A percentile compares a stretch with the other conserved stretches of the same genome.
These are phyloP conservation scores for Atta colombica DNA, from an alignment of 1,140 invertebrate genomes.

Conservation along the genomic window DNA sequence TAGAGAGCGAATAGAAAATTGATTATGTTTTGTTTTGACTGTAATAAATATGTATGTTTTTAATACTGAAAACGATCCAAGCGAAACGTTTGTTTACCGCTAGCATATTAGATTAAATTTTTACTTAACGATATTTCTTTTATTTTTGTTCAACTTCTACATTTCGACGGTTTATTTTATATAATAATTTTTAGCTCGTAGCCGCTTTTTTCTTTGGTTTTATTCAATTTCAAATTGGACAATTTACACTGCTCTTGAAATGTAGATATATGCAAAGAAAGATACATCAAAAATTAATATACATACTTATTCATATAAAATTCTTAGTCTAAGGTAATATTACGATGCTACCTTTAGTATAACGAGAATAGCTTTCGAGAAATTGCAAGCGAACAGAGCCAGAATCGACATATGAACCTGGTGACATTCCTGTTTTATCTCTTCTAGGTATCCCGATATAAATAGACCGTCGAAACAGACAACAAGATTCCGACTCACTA, in stretches of 20 bases:
- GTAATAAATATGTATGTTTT: no score
- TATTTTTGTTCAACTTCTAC: no score
- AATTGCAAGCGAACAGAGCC: background rate
- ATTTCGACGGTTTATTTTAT: no score
- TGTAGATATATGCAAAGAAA: background rate
- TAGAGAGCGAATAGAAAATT: no score
- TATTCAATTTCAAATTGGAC: background rate
- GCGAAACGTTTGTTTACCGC: no score
- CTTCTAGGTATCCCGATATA: conserved; percentile 67
- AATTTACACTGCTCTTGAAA: background rate
- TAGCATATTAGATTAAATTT: no score
- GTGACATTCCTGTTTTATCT: conserved; percentile 70
- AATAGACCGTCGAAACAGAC: conserved; percentile 71
- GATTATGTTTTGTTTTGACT: no score
- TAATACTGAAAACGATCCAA: no score
- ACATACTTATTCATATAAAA: background rate
- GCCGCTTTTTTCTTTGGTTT: no score
- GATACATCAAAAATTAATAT: background rate
- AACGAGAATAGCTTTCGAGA: conserved; percentile 59
- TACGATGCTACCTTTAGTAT: background rate
- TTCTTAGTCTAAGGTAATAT: background rate
- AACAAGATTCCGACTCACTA: conserved; percentile 51
- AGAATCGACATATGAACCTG: conserved; percentile 52
- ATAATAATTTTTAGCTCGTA: no score
- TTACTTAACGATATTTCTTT: no score